Evolutionary conservation across 1,140 invertebrate species (phyloP).

Genomic region (Sweltsa coloradensis): DNA sequence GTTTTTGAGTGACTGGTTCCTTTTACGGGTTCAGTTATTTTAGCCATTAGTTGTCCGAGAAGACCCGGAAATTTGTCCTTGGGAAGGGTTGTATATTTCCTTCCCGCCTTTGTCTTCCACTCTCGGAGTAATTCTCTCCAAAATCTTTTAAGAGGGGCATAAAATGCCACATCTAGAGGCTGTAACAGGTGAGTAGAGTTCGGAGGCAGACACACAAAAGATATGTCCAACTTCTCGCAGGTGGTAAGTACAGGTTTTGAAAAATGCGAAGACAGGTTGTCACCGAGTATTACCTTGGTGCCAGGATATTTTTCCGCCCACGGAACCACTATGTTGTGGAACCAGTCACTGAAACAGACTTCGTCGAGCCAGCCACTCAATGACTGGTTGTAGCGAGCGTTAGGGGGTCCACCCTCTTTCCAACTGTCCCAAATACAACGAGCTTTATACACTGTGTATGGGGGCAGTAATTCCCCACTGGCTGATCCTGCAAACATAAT

Average conservation of each 20-base stretch:
- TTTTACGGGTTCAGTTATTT: too few relatives aligned
- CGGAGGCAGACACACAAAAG: conserved; percentile 15
- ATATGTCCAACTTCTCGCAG: conserved; percentile 14
- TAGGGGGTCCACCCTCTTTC: conserved; percentile 16
- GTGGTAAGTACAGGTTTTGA: conserved; percentile 5
- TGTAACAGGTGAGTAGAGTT: conserved; percentile 18
- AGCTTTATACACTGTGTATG: conserved; percentile 20
- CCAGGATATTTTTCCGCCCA: conserved; percentile 7
- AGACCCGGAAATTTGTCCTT: too few relatives aligned
- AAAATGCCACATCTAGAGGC: conserved; percentile 20
- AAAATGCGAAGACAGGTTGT: conserved; percentile 15
- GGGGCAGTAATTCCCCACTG: conserved; percentile 16
- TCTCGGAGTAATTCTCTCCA: conserved; percentile 14
- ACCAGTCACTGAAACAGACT: conserved; percentile 19
- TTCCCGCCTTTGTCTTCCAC: too few relatives aligned
- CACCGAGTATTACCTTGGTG: conserved; percentile 16
- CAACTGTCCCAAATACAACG: conserved; percentile 17
- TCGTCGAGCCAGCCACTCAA: conserved; percentile 21
- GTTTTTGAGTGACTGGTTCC: too few relatives aligned
- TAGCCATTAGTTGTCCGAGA: too few relatives aligned
- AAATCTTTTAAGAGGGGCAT: conserved; percentile 14
- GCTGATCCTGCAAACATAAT: conserved; percentile 27
- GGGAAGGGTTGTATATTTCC: too few relatives aligned
- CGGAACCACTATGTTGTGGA: conserved; percentile 12
- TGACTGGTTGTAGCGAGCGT: conserved; percentile 16